Percentiles rank a stretch among this genome's conserved stretches.
Conservation (phyloP, 2,888 invertebrate genomes). For the Tortricodes alternella region DNA sequence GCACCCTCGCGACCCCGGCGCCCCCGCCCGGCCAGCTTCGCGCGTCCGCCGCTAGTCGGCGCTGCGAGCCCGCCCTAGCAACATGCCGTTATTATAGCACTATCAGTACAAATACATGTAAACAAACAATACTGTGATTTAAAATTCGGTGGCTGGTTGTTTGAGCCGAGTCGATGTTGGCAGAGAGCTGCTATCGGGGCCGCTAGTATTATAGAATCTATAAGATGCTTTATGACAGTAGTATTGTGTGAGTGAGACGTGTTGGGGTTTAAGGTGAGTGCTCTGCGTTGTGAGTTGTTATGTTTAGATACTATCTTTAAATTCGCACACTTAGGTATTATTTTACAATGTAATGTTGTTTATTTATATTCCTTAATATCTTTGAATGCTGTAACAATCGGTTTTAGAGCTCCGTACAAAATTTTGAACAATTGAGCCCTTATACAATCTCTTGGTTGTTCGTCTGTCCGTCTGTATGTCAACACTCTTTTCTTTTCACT, state of each 20-base stretch:
- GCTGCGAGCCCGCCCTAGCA: constrained; percentile 73
- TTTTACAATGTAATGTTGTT: no score
- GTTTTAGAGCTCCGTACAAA: no score
- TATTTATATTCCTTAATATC: no score
- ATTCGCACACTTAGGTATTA: constrained; percentile 3
- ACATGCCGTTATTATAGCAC: constrained; percentile 61
- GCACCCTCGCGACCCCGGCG: constrained; percentile 50
- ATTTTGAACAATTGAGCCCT: no score
- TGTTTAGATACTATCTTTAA: constrained; percentile 2
- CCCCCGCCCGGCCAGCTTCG: constrained; percentile 63
- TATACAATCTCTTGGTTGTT: no score
- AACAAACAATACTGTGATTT: constrained; percentile 69
- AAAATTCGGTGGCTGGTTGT: constrained; percentile 41
- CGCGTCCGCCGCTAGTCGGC: constrained; percentile 72
- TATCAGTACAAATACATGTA: constrained; percentile 67
- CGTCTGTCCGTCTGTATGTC: no score
- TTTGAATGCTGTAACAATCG: no score
- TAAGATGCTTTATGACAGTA: constrained; percentile 1
- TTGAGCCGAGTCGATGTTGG: constrained; percentile 38
- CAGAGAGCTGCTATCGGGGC: constrained; percentile 39
- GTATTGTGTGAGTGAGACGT: constrained; percentile 4
- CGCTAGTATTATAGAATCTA: background rate
- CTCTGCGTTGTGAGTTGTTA: background rate
- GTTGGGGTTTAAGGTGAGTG: constrained; percentile 34
- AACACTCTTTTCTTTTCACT: no score